These are phyloP conservation scores for Mythimna lalbum DNA, from an alignment of 2,888 invertebrate genomes.

Conservation along the genomic window DNA sequence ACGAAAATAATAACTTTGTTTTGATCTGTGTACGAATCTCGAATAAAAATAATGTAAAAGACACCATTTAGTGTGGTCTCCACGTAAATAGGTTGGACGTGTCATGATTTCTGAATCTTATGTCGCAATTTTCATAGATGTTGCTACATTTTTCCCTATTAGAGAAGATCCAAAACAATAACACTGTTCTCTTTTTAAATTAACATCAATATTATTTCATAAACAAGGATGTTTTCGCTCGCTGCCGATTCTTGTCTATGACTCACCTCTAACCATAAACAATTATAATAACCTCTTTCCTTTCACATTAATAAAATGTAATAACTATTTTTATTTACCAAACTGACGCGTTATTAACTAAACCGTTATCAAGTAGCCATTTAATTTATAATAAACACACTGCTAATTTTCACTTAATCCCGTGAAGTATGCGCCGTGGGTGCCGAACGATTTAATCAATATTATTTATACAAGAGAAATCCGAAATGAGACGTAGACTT, in stretches of 20 bases:
- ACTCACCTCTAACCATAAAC: slow-evolving; percentile 49
- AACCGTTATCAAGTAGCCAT: slow-evolving; percentile 74
- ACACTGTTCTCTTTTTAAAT: slow-evolving; percentile 34
- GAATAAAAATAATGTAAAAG: slow-evolving; percentile 74
- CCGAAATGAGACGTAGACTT: slow-evolving; percentile 77
- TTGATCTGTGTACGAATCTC: slow-evolving; percentile 70
- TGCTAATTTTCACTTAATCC: slow-evolving; percentile 83
- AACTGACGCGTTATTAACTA: slow-evolving; percentile 66
- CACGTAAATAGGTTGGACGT: slow-evolving; percentile 85
- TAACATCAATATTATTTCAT: slow-evolving; percentile 6
- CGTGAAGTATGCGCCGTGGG: slow-evolving; percentile 69
- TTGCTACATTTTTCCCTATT: slow-evolving; percentile 51
- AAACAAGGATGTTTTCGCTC: slow-evolving; percentile 23
- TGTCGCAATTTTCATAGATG: slow-evolving; percentile 53
- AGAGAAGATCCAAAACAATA: slow-evolving; percentile 45
- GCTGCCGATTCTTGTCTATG: slow-evolving; percentile 35
- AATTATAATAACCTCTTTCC: slow-evolving; percentile 51
- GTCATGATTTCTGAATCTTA: slow-evolving; percentile 68
- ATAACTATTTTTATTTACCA: slow-evolving; percentile 68
- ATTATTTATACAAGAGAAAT: slow-evolving; percentile 77
- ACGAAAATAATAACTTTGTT: slow-evolving; percentile 61
- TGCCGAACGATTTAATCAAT: slow-evolving; percentile 72
- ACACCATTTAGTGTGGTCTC: slow-evolving; percentile 69
- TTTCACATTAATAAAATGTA: slow-evolving; percentile 49
- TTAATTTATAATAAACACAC: slow-evolving; percentile 79